Conservation (phyloP, 2,113 vertebrate species). For the Microcebus lehilahytsara region DNA sequence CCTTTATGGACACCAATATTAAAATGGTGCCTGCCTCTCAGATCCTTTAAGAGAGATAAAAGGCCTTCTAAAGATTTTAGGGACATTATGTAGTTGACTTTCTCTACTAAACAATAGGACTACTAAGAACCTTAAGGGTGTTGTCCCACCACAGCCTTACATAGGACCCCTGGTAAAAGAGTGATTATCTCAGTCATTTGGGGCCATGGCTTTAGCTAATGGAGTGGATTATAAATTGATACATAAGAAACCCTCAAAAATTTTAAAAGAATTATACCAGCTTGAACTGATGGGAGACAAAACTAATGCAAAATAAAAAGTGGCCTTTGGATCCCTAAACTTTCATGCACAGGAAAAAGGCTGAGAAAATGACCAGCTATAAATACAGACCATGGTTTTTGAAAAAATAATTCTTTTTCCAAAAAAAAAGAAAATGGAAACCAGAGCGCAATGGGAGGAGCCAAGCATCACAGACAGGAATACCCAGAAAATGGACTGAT, state of each 20-base stretch:
- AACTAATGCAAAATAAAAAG: background rate
- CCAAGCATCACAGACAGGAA: background rate
- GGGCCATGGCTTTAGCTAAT: background rate
- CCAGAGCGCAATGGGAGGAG: background rate
- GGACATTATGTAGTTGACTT: background rate
- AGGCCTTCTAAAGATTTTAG: background rate
- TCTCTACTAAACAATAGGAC: background rate
- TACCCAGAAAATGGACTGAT: background rate
- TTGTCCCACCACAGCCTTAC: background rate
- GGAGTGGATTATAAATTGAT: background rate
- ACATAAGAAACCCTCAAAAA: background rate
- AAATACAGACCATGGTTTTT: background rate
- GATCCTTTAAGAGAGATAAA: background rate
- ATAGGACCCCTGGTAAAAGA: background rate
- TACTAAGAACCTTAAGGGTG: background rate
- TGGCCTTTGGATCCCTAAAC: background rate
- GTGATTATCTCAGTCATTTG: background rate
- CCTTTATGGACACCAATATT: background rate
- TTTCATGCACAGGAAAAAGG: background rate
- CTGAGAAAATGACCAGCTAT: background rate
- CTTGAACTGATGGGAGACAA: background rate
- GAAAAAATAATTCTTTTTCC: background rate
- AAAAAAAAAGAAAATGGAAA: background rate
- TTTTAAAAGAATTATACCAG: background rate
- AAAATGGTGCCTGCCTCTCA: background rate